Evolutionary conservation across 2,797 vertebrate species (phyloP), one percentile per base, ranked within the genome.

Genomic region (Enteromius argenteus): DNA sequence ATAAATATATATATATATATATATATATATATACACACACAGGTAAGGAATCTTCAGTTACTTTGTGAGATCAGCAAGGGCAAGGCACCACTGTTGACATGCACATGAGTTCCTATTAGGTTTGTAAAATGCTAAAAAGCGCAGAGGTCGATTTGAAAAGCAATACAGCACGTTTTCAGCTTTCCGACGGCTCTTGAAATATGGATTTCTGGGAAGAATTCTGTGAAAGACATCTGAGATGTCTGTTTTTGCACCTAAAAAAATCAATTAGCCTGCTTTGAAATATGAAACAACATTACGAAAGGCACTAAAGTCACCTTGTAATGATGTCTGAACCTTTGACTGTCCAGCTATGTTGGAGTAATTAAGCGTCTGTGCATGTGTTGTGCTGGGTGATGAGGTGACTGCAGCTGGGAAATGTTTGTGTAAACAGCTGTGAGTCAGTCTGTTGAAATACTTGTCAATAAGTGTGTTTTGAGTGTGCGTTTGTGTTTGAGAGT

Each of bases 201-300:
- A 84, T 73, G 35, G 72, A 84, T 79, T 72, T 73, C 56, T 84
- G 68, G 67, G 19, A 32, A 35, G 21, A 72, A 51, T 66, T 82
- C 32, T 73, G 44, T 69, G n/a, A 76, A 75, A 51, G 19, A 51
- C 23, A 80, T 69, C 32, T 60, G 44, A 62, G 15, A 69, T 75
- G 27, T 60, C 46, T 74, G 51, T 17, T 35, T 86, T 83, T 76
- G 62, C 62, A 80, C 66, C 37, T 58, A 58, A 78, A 44, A 53
- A 83, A 86, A 86, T 84, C 77, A 80, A 75, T 79, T 84, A 84
- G 68, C 21, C 44, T n/a, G 5, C 72, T 42, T 73, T 67, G 60
- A 80, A 80, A 75, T 58, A 51, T 58, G 51, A 79, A 32, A 82
- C 53, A 53, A 49, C n/a, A 23, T 51, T 35, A n/a, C 4, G 17